Evolutionary conservation across 2,113 vertebrate genomes (phyloP), one percentile per base, ranked within the genome.

Genomic region (Columbina picui): DNA sequence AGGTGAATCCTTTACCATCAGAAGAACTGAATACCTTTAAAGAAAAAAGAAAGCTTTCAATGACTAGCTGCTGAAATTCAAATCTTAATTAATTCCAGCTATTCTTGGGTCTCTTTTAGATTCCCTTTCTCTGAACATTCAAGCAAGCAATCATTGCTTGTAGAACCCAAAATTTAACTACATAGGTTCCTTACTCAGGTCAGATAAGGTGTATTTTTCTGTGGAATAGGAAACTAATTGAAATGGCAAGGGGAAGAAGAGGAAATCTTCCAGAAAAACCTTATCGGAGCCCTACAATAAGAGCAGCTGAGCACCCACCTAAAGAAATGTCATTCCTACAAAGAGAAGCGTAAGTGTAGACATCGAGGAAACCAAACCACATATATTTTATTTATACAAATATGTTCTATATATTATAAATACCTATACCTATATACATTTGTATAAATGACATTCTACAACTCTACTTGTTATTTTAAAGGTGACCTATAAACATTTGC

Each of bases 51-150:
- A 56, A 14, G 4, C 13, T 77, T 94, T 61, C 71, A 75, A n/a
- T 56, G 77, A 82, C 84, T 76, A 19, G 11, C 73, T 84, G 27
- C 27, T 75, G 83, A 94, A 94, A 94, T 95, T 75, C 67, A 89
- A 89, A 87, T 91, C 73, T 78, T 63, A 59, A 82, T 94, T 94
- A 34, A 82, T 84, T 90, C 49, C 77, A 75, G 68, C 45, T 75
- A 61, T 2, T 5, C 76, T 71, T 68, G 27, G 47, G 32, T 27
- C 49, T 47, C 69, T 64, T 81, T 71, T 45, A 84, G 43, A 64
- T 49, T 87, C n/a, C 30, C 53, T 59, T 83, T 86, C 68, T 82
- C n/a, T 78, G 65, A 93, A 56, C 16, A 52, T 14, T 84, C 47
- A 81, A 84, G 80, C 22, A 78, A 81, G 80, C 7, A 90, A 49